phyloP scores from a whole-genome alignment of 2,113 vertebrate genomes.

The Serilophus lunatus region DNA sequence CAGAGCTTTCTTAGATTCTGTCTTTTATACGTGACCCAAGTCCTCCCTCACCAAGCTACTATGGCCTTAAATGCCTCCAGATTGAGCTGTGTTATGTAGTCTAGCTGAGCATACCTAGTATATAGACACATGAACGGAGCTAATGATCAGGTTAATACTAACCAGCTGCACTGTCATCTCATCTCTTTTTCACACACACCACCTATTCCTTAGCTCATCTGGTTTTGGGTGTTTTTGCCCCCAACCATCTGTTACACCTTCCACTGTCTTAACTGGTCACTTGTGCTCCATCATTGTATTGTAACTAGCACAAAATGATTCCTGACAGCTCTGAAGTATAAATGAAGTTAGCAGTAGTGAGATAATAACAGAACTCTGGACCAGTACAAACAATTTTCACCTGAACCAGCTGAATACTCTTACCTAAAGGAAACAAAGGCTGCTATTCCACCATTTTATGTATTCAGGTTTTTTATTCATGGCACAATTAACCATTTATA shows the following conservation, averaged over 20 bases:
- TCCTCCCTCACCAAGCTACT: not conserved
- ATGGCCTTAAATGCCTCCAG: not conserved
- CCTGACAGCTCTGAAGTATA: not conserved
- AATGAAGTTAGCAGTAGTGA: not conserved
- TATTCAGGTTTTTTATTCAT: not conserved
- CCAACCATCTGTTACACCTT: not conserved
- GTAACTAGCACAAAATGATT: not conserved
- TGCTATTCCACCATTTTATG: not conserved
- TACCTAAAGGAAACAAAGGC: not conserved
- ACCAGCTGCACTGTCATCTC: not conserved
- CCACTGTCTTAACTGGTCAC: not conserved
- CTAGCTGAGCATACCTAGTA: not conserved
- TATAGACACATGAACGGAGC: not conserved
- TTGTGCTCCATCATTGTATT: not conserved
- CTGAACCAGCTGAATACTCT: not conserved
- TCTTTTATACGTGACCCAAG: not conserved
- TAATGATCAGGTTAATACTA: not conserved
- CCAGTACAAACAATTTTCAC: not conserved
- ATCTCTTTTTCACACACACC: not conserved
- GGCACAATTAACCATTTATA: not conserved
- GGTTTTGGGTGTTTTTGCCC: not conserved
- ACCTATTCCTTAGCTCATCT: not conserved
- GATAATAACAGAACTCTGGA: not conserved
- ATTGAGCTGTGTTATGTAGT: not conserved
- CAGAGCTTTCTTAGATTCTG: not conserved